phyloP scores from a whole-genome alignment of 2,113 vertebrate species.

The Ceyx margarethae region DNA sequence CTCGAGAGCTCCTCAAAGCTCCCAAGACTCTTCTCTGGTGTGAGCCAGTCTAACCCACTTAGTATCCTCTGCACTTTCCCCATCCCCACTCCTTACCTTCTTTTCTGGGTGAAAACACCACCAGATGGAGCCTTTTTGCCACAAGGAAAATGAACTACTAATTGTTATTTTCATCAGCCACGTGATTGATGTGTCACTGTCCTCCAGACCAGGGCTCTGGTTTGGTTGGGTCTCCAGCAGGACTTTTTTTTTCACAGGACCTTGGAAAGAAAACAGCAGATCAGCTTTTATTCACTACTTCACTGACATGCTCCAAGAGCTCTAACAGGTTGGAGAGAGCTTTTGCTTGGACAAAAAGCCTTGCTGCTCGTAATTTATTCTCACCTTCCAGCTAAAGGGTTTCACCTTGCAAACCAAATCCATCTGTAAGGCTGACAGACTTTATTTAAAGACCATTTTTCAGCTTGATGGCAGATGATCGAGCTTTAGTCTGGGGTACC shows the following conservation, averaged over 20 bases:
- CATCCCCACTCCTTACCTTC: not conserved
- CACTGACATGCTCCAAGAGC: not conserved
- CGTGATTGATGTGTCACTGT: rapidly evolving
- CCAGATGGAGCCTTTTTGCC: conserved; percentile 53
- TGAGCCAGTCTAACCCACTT: not conserved
- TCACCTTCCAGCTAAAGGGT: not conserved
- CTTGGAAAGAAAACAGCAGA: not conserved
- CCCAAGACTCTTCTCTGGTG: not conserved
- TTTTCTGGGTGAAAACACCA: not conserved
- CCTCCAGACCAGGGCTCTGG: not conserved
- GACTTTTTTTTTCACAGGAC: not conserved
- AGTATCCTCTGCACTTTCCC: not conserved
- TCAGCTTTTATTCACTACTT: not conserved
- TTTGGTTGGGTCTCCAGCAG: not conserved
- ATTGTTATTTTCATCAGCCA: not conserved
- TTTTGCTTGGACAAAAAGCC: not conserved
- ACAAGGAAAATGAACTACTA: not conserved
- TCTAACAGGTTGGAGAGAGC: not conserved
- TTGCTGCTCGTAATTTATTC: not conserved
- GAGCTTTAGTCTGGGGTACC: not conserved
- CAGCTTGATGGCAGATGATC: not conserved
- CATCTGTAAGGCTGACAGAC: not conserved
- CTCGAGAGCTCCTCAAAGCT: not conserved
- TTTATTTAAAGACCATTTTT: not conserved
- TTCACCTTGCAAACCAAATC: not conserved